A percentile compares a stretch with the other conserved stretches of the same genome.
These are phyloP conservation scores for Brachycybe producta DNA, from an alignment of 2,888 invertebrate species.

Conservation along the genomic window DNA sequence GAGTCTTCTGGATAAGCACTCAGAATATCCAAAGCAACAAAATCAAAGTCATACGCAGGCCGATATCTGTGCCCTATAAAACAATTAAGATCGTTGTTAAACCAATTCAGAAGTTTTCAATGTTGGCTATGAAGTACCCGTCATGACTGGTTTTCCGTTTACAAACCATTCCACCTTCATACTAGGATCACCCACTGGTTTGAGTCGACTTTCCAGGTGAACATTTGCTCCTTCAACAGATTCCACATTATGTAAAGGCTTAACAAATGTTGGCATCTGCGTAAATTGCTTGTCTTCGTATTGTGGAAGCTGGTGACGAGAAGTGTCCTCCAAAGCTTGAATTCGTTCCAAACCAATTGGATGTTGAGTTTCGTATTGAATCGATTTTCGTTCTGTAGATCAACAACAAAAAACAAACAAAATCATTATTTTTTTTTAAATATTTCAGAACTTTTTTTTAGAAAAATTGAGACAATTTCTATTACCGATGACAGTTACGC, in stretches of 20 bases:
- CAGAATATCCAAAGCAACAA: constrained; percentile 86
- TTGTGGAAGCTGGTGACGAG: constrained; percentile 46
- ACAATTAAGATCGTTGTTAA: neutral
- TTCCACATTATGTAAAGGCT: constrained; percentile 75
- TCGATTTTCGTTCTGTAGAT: constrained; percentile 22
- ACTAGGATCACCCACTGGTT: constrained; percentile 75
- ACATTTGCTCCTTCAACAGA: constrained; percentile 82
- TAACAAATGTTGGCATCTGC: constrained; percentile 76
- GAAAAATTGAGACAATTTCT: neutral
- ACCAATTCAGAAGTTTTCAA: neutral
- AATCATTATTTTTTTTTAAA: constrained; percentile 1
- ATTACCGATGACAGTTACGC: constrained; percentile 50
- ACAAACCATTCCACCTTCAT: constrained; percentile 95
- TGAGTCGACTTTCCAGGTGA: constrained; percentile 78
- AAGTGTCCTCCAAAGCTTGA: constrained; percentile 49
- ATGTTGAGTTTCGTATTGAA: constrained; percentile 79
- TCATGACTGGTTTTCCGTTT: constrained; percentile 81
- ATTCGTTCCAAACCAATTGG: constrained; percentile 86
- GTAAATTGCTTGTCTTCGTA: constrained; percentile 69
- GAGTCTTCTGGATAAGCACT: constrained; percentile 96
- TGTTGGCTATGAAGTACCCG: constrained; percentile 43
- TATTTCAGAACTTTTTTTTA: neutral
- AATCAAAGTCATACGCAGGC: constrained; percentile 93
- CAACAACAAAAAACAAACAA: neutral
- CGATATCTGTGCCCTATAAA: constrained; percentile 62